Conservation (phyloP, 1,140 invertebrate species). For the Tribolium castaneum region DNA sequence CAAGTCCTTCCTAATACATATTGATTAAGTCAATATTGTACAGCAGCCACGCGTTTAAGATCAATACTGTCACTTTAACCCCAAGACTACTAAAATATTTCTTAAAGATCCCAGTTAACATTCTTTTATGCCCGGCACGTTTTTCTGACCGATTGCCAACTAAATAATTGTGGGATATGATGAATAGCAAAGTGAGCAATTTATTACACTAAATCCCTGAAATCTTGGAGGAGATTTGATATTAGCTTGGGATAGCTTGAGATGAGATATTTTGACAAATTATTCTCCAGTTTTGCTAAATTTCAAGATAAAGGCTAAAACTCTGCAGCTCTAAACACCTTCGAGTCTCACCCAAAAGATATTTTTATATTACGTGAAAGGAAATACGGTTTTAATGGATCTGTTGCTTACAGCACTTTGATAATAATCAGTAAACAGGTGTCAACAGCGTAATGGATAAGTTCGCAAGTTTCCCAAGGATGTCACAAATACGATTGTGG, state of each 20-base stretch:
- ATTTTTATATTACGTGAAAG: not conserved
- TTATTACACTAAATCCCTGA: conserved; percentile 30
- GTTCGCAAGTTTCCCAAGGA: not conserved
- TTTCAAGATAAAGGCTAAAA: not conserved
- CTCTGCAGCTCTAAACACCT: too few species aligned
- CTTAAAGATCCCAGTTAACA: not conserved
- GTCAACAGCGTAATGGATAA: not conserved
- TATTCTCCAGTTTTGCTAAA: conserved; percentile 5
- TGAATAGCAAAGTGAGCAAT: conserved; percentile 32
- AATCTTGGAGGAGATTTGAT: conserved; percentile 19
- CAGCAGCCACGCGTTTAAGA: not conserved
- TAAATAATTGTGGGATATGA: conserved; percentile 33
- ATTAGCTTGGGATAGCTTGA: conserved; percentile 10
- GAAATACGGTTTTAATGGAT: not conserved
- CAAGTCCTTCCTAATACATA: conserved; percentile 24
- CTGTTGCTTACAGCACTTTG: not conserved
- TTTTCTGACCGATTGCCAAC: conserved; percentile 23
- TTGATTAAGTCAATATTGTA: conserved; percentile 1
- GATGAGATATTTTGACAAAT: conserved; percentile 15
- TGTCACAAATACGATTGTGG: too few species aligned
- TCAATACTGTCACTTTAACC: conserved; percentile 12
- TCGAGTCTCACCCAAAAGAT: not conserved
- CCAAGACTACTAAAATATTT: conserved; percentile 4
- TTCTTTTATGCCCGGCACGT: conserved; percentile 19
- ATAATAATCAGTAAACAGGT: not conserved